Base-by-base conservation (phyloP, 2,113 vertebrate genomes). In the Gasterosteus aculeatus region DNA sequence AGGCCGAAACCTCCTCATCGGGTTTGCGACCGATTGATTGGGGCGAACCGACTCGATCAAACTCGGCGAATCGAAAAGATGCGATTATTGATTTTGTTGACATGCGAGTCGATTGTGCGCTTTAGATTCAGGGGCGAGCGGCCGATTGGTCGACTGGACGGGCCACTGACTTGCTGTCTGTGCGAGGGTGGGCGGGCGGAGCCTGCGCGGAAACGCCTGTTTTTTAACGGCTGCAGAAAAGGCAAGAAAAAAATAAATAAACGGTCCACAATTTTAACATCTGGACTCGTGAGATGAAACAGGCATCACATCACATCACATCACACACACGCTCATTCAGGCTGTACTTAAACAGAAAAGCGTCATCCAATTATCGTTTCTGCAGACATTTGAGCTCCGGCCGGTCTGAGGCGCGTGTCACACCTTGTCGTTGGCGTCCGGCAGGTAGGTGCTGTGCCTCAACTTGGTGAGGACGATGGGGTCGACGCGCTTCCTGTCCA, bases 351-450 rank as follows among this genome's bases (percentile, higher is more conserved):
- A 38, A 38, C 35, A 38, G 33, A 35, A 35, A 35, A 1, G 33
- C 5, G 33, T 35, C 33, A 35, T 35, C 33, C 33, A 35, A 35
- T 26, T 26, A 26, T 26, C 22, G 22, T 26, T 26, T 26, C 22
- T 26, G 22, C 22, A 26, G 22, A 26, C 22, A 26, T 26, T 26
- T 26, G 22, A 26, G 22, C 33, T 33, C 33, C 33, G 3, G 33
- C 33, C 33, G 33, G 33, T 33, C 33, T 5, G 33, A 38, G 35
- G 35, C 35, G 35, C 2, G 10, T 44, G 57, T 89, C 91, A 81
- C 91, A 99, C 98, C 96, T 98, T 99, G 56, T 98, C 96, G 0
- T 81, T 96, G 76, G 94, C 86, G 49, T 97, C 98, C 77, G 94
- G 90, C 15, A 95, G 89, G 80, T 93, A 94, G 33, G 95, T 92